Evolutionary conservation across 2,113 vertebrate genomes (phyloP).

Genomic region (Strix uralensis): DNA sequence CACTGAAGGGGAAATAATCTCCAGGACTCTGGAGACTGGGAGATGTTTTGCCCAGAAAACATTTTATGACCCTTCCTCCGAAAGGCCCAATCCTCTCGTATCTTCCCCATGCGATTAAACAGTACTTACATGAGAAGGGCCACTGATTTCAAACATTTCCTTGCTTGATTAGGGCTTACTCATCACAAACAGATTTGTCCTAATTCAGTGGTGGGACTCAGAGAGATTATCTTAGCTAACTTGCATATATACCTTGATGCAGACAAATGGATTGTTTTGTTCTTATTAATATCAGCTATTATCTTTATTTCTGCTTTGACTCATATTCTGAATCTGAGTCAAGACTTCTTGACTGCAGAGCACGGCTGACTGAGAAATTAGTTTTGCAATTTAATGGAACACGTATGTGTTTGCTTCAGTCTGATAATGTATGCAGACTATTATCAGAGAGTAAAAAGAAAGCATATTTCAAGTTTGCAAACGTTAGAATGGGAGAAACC

Average conservation of each 20-base stretch:
- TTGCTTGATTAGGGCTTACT: not conserved
- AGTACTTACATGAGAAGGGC: not conserved
- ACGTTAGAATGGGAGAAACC: not conserved
- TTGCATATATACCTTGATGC: not conserved
- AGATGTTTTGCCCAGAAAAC: not conserved
- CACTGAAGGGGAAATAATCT: not conserved
- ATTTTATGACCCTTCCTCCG: not conserved
- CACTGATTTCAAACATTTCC: not conserved
- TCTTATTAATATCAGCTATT: slow-evolving; percentile 15
- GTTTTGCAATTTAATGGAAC: not conserved
- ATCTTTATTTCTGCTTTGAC: slow-evolving; percentile 50
- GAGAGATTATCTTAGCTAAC: not conserved
- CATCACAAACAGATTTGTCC: not conserved
- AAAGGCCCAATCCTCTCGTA: not conserved
- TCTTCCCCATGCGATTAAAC: not conserved
- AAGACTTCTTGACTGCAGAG: not conserved
- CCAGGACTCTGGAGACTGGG: not conserved
- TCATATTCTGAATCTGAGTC: slow-evolving; percentile 23
- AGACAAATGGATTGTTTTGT: slow-evolving; percentile 6
- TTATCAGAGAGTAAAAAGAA: not conserved
- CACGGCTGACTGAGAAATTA: not conserved
- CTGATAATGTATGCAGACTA: not conserved
- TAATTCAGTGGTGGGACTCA: not conserved
- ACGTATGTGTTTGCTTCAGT: not conserved
- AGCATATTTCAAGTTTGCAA: not conserved